Evolutionary conservation across 2,797 vertebrate genomes (phyloP).

Genomic region (Malacoctenus gilli): DNA sequence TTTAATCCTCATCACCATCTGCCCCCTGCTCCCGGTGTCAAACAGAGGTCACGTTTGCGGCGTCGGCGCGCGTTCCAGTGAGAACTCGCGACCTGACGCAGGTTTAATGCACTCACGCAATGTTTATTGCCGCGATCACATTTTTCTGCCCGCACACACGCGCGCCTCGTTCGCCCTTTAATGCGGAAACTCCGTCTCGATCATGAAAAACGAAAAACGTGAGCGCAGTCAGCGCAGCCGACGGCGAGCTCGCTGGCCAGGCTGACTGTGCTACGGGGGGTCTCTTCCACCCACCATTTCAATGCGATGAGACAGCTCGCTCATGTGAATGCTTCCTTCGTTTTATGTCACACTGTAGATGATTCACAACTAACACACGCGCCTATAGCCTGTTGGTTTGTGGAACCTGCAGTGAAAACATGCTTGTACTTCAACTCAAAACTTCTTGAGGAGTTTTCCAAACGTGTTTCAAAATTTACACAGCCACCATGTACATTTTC

Average conservation of each 20-base stretch:
- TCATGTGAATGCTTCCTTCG: conserved; percentile 8
- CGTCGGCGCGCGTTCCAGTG: conserved; percentile 35
- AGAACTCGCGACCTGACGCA: conserved; percentile 38
- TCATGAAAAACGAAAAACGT: conserved; percentile 47
- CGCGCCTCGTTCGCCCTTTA: conserved; percentile 6
- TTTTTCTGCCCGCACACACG: conserved; percentile 9
- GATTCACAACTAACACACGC: no score
- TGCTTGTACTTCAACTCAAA: no score
- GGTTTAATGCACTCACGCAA: conserved; percentile 23
- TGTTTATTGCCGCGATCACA: conserved; percentile 8
- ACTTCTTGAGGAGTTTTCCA: no score
- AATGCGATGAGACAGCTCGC: conserved; percentile 8
- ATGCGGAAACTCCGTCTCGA: conserved; percentile 37
- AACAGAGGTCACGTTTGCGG: conserved; percentile 64
- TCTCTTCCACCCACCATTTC: conserved; percentile 7
- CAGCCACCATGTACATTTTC: no score
- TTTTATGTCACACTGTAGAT: conserved; percentile 2
- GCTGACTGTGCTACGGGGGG: conserved; percentile 1
- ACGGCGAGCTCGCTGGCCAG: conserved; percentile 20
- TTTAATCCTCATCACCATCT: conserved; percentile 74
- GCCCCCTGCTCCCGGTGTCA: conserved; percentile 61
- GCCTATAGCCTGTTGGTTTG: no score
- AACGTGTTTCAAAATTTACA: no score
- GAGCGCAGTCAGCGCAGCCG: conserved; percentile 13
- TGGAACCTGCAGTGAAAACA: no score